phyloP scores from a whole-genome alignment of 1,140 invertebrate genomes.

The Caenorhabditis inopinata region DNA sequence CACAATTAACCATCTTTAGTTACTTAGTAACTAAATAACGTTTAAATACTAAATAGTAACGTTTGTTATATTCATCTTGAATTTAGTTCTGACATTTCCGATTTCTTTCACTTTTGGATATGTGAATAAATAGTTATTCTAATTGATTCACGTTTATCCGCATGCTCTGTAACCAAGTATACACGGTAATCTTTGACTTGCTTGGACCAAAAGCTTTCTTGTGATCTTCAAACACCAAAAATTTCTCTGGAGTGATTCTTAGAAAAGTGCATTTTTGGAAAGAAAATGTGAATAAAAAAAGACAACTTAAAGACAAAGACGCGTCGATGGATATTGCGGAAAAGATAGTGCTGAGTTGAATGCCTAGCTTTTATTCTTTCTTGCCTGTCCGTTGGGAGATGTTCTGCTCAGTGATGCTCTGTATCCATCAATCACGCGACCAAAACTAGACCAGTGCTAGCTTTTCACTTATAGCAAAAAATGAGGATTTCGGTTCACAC shows the following conservation, averaged over 20 bases:
- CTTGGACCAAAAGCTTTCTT: background rate
- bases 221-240: conserved; percentile 23
- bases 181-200: background rate
- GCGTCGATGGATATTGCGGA: background rate
- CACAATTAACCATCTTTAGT: too few species aligned
- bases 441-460: too few species aligned
- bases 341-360: conserved; percentile 10
- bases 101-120: background rate
- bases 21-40: too few species aligned
- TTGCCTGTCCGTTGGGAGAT: background rate
- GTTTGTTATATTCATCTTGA: too few species aligned
- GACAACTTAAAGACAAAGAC: background rate
- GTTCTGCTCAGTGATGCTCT: conserved; percentile 13
- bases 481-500: background rate
- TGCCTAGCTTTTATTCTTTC: conserved; percentile 28
- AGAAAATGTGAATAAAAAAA: background rate
- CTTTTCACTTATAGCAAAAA: too few species aligned
- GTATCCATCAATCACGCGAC: background rate
- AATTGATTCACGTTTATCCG: background rate
- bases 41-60: too few species aligned
- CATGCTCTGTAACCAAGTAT: background rate
- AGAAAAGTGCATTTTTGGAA: background rate
- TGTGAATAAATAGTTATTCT: background rate
- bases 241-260: background rate
- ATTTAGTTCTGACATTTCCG: too few species aligned